Percentiles rank a stretch among this genome's conserved stretches.
phyloP scores from a whole-genome alignment of 1,140 invertebrate genomes.

The Argopecten irradians region DNA sequence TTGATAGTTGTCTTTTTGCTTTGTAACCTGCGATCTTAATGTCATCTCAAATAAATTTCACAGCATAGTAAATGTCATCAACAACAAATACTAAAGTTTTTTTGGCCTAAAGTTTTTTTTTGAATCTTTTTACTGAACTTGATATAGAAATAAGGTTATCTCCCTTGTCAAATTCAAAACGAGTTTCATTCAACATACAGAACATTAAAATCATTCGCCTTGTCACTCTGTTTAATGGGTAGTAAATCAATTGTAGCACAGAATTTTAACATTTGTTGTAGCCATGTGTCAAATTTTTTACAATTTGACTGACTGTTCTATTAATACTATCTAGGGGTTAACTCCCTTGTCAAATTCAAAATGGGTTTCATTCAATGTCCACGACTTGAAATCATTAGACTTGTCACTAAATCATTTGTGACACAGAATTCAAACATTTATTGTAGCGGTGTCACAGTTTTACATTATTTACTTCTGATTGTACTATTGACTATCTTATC shows the following conservation, averaged over 20 bases:
- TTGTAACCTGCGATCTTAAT: no score
- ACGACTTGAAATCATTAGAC: neutral
- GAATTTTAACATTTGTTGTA: constrained; percentile 6
- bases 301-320: neutral
- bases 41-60: no score
- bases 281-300: neutral
- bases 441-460: neutral
- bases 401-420: neutral
- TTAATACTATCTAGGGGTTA: neutral
- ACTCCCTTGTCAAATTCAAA: neutral
- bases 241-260: neutral
- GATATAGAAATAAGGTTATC: neutral
- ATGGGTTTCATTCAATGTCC: neutral
- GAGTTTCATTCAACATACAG: neutral
- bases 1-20: no score
- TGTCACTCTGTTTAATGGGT: neutral
- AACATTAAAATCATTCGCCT: neutral
- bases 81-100: no score
- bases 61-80: no score
- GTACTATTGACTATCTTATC: neutral
- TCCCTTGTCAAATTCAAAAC: neutral
- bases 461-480: neutral
- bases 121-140: no score
- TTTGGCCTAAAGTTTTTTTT: no score
- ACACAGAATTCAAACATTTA: neutral